These are phyloP conservation scores for Lordiphosa andalusiaca DNA, from an alignment of 2,888 invertebrate species.

Conservation along the genomic window DNA sequence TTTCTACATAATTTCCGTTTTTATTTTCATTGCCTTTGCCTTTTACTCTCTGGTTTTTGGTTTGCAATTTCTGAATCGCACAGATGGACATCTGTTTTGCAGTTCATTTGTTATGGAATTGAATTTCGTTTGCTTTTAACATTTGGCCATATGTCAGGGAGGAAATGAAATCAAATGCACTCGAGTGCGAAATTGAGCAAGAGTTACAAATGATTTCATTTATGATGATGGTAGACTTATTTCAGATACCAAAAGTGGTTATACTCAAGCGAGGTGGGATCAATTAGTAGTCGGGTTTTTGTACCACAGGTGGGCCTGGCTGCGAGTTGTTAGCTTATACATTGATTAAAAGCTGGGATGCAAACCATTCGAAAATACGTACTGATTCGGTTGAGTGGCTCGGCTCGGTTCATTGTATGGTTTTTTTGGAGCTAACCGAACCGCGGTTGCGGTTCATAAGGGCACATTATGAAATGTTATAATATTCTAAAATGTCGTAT, in stretches of 20 bases:
- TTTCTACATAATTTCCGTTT: conserved; percentile 66
- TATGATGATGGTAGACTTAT: not conserved
- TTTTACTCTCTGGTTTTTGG: conserved; percentile 17
- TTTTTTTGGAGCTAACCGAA: no score
- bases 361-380: no score
- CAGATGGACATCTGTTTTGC: conserved; percentile 65
- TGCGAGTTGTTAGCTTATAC: no score
- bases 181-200: conserved; percentile 55
- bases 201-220: conserved; percentile 27
- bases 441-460: no score
- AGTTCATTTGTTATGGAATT: conserved; percentile 68
- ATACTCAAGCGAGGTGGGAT: not conserved
- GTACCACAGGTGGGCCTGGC: no score
- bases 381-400: no score
- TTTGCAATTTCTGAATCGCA: conserved; percentile 21
- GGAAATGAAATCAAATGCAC: conserved; percentile 58
- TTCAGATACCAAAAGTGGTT: not conserved
- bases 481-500: no score
- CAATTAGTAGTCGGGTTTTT: no score
- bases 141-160: conserved; percentile 58
- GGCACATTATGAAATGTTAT: no score
- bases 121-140: conserved; percentile 49
- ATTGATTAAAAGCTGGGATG: no score
- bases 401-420: no score
- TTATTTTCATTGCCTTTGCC: conserved; percentile 30